These are phyloP conservation scores for Hippopotamyrus pictus DNA, from an alignment of 2,797 vertebrate genomes.

Conservation along the genomic window DNA sequence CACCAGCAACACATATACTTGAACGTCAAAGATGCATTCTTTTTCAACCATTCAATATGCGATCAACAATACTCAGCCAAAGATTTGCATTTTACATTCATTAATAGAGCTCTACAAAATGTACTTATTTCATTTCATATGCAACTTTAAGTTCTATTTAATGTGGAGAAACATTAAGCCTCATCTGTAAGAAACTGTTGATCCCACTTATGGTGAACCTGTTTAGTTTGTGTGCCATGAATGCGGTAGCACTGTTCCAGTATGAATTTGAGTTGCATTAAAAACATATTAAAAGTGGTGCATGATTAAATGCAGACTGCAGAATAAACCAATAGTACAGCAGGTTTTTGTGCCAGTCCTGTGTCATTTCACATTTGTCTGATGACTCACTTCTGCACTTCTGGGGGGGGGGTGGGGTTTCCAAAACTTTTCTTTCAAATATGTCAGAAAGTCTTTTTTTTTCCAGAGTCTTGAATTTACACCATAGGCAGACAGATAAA, in stretches of 20 bases:
- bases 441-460: not conserved
- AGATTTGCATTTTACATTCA: not conserved
- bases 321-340: not conserved
- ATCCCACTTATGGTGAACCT: not conserved
- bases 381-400: not conserved
- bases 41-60: not conserved
- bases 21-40: not conserved
- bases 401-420: not conserved
- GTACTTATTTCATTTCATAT: not conserved
- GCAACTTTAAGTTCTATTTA: not conserved
- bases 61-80: not conserved
- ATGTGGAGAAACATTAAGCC: not conserved
- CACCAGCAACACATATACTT: not conserved
- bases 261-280: not conserved
- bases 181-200: not conserved
- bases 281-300: not conserved
- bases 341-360: not conserved
- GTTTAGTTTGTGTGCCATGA: not conserved
- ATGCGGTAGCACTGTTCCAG: not conserved
- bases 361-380: not conserved
- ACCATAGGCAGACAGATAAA: not conserved
- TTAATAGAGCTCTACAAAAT: not conserved
- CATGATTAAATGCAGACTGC: not conserved
- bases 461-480: not conserved
- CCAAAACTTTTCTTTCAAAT: not conserved